These are phyloP conservation scores for Cladorhizidae sp. DNA, from an alignment of 37 sponge, comb jelly and placozoan species.

Conservation along the genomic window DNA sequence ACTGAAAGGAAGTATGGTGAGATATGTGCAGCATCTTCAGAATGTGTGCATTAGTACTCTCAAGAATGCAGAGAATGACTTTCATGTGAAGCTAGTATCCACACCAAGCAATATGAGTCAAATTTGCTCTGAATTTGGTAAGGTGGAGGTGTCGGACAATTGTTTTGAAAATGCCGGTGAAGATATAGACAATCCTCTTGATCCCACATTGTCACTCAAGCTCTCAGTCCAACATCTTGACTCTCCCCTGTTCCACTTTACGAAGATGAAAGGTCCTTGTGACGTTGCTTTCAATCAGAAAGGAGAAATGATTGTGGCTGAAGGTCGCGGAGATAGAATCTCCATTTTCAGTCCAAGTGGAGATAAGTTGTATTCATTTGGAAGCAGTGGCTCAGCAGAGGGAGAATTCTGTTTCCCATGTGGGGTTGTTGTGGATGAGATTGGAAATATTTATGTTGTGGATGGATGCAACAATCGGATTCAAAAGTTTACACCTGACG, in stretches of 20 bases:
- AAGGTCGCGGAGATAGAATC: background rate
- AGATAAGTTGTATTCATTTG: slow-evolving; percentile 2
- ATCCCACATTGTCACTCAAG: background rate
- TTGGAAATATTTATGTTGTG: slow-evolving; percentile 19
- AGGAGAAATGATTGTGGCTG: slow-evolving; percentile 15
- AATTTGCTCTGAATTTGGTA: background rate
- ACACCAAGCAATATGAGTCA: background rate
- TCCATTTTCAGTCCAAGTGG: slow-evolving; percentile 11
- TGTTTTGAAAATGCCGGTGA: background rate
- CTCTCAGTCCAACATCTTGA: background rate
- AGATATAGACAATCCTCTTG: background rate
- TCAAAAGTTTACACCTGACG: slow-evolving; percentile 34
- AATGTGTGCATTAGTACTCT: background rate
- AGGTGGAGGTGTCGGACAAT: background rate
- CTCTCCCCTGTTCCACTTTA: slow-evolving; percentile 8
- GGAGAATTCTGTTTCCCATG: slow-evolving; percentile 13
- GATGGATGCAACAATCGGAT: slow-evolving; percentile 19
- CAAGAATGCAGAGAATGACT: background rate
- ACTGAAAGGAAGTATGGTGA: background rate
- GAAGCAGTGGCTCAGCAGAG: background rate
- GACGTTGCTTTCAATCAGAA: slow-evolving; percentile 14
- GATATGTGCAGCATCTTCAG: background rate
- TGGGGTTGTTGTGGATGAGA: slow-evolving; percentile 15
- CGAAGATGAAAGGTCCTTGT: slow-evolving; percentile 11
- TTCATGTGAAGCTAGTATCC: background rate